These are phyloP conservation scores for Choloepus hoffmanni DNA, from an alignment of 2,113 vertebrate species.

Conservation along the genomic window DNA sequence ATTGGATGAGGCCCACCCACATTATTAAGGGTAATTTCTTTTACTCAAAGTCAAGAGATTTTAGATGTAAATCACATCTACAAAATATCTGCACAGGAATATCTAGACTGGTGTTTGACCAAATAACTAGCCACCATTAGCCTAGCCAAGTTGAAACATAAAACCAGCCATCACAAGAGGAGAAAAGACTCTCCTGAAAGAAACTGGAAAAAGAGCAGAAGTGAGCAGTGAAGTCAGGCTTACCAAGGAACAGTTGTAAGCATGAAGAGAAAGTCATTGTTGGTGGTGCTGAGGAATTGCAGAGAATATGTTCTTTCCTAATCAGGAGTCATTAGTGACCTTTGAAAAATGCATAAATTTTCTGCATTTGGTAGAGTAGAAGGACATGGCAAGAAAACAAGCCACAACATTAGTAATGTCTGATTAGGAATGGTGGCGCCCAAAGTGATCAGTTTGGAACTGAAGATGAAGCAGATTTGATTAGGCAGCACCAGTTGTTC, in stretches of 20 bases:
- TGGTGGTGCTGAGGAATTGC: not conserved
- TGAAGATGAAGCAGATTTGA: not conserved
- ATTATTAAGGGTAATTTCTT: no score
- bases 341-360: not conserved
- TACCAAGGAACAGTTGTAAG: not conserved
- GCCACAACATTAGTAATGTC: not conserved
- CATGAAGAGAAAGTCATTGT: not conserved
- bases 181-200: not conserved
- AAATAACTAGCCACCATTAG: no score
- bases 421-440: not conserved
- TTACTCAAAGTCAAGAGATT: no score
- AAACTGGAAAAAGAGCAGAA: not conserved
- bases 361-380: not conserved
- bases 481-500: no score
- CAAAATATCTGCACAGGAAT: no score
- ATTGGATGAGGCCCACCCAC: no score
- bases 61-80: no score
- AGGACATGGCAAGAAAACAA: not conserved
- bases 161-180: no score
- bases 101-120: no score
- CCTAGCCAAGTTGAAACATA: no score
- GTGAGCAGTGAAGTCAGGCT: not conserved
- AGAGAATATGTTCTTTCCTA: not conserved
- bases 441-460: not conserved
- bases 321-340: not conserved